phyloP scores from a whole-genome alignment of 2,888 invertebrate genomes.

The Coenonympha arcania region DNA sequence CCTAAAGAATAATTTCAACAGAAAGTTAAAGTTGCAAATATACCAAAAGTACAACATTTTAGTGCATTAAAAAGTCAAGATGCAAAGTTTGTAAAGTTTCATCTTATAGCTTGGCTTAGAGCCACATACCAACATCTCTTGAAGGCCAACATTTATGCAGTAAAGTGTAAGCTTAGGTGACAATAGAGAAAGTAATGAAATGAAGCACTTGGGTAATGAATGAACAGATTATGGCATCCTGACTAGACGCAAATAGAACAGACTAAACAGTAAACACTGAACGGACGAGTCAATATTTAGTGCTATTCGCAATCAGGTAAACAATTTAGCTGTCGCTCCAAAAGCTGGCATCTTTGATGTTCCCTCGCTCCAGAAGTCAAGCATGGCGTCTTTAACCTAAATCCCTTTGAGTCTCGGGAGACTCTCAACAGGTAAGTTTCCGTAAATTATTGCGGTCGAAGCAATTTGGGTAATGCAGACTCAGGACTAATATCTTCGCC shows the following conservation, averaged over 20 bases:
- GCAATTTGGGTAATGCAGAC: slow-evolving; percentile 48
- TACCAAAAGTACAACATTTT: too few species aligned
- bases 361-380: slow-evolving; percentile 46
- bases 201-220: background rate
- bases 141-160: too few species aligned
- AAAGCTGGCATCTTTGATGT: slow-evolving; percentile 43
- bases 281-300: slow-evolving; percentile 5
- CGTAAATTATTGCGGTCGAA: slow-evolving; percentile 59
- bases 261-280: background rate
- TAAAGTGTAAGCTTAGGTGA: too few species aligned
- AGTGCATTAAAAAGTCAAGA: too few species aligned
- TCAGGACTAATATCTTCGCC: slow-evolving; percentile 42
- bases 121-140: too few species aligned
- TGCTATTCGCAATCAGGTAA: slow-evolving; percentile 15
- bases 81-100: too few species aligned
- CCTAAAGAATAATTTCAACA: too few species aligned
- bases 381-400: slow-evolving; percentile 52
- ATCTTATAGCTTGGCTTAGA: too few species aligned
- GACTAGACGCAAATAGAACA: background rate
- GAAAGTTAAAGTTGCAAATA: too few species aligned
- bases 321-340: slow-evolving; percentile 26
- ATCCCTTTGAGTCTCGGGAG: slow-evolving; percentile 52
- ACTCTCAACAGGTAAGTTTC: slow-evolving; percentile 62
- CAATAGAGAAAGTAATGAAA: too few species aligned
- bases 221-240: background rate